Conservation (phyloP, 2,113 vertebrate species). For the Alouatta palliata region DNA sequence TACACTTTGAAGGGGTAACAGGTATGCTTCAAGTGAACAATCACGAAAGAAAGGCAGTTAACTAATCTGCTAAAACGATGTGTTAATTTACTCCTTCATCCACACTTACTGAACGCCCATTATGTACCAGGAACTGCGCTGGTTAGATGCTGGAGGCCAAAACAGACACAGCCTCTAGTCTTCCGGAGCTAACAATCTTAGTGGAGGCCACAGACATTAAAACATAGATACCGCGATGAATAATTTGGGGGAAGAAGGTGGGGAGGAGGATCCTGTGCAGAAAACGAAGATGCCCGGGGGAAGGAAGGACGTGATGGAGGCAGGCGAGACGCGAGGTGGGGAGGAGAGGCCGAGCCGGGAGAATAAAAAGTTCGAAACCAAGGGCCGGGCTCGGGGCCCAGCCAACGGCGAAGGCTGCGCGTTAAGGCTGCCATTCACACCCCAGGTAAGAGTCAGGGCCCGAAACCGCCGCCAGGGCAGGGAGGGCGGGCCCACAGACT, state of each 20-base stretch:
- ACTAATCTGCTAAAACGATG: neutral
- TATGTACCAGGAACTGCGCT: neutral
- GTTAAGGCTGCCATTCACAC: accelerated
- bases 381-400: too few species aligned
- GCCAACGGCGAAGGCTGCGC: too few species aligned
- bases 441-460: accelerated
- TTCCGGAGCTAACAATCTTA: neutral
- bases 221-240: accelerated
- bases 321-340: neutral
- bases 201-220: too few species aligned
- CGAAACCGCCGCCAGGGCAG: accelerated
- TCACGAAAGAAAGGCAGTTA: neutral
- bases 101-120: neutral
- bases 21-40: neutral
- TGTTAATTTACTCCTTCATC: neutral
- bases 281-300: too few species aligned
- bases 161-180: neutral
- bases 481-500: neutral
- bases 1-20: accelerated
- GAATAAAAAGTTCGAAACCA: accelerated
- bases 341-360: neutral
- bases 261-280: neutral
- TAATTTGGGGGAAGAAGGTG: neutral
- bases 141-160: neutral
- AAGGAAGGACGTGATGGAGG: neutral